Conservation (phyloP, 1,140 invertebrate species). For the Zaprionus kolodkinae region DNA sequence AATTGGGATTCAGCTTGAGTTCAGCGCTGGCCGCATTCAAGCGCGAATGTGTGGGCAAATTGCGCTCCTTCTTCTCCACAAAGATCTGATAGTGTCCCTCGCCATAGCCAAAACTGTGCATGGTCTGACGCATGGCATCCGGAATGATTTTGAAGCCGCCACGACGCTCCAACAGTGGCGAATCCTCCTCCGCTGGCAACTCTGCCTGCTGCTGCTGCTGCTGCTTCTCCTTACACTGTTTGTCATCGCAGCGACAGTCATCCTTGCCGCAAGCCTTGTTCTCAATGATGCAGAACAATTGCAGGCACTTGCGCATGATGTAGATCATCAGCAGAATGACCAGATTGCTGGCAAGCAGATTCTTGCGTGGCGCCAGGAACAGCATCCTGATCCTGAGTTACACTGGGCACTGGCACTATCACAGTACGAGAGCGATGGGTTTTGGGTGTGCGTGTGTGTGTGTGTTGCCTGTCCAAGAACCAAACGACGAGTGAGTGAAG, state of each 20-base stretch:
- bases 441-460: slow-evolving; percentile 1
- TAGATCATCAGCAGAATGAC: slow-evolving; percentile 73
- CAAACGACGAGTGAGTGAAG: slow-evolving; percentile 63
- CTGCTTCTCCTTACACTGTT: background rate
- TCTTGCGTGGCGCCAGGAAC: slow-evolving; percentile 75
- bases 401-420: slow-evolving; percentile 63
- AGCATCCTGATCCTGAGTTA: slow-evolving; percentile 50
- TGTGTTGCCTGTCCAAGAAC: slow-evolving; percentile 39
- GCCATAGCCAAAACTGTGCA: slow-evolving; percentile 78
- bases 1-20: slow-evolving; percentile 83
- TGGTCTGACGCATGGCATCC: slow-evolving; percentile 68
- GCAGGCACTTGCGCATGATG: slow-evolving; percentile 72
- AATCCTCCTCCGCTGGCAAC: slow-evolving; percentile 17
- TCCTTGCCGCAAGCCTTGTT: slow-evolving; percentile 57
- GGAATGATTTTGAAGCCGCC: slow-evolving; percentile 68
- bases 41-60: slow-evolving; percentile 71
- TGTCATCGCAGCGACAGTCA: slow-evolving; percentile 31
- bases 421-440: slow-evolving; percentile 39
- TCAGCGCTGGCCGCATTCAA: slow-evolving; percentile 75
- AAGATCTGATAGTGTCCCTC: slow-evolving; percentile 81
- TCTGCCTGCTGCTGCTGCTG: background rate
- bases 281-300: slow-evolving; percentile 76
- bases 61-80: slow-evolving; percentile 79
- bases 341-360: slow-evolving; percentile 75
- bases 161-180: slow-evolving; percentile 41